These are phyloP conservation scores for Calliopsis andreniformis DNA, from an alignment of 1,140 invertebrate species.

Conservation along the genomic window DNA sequence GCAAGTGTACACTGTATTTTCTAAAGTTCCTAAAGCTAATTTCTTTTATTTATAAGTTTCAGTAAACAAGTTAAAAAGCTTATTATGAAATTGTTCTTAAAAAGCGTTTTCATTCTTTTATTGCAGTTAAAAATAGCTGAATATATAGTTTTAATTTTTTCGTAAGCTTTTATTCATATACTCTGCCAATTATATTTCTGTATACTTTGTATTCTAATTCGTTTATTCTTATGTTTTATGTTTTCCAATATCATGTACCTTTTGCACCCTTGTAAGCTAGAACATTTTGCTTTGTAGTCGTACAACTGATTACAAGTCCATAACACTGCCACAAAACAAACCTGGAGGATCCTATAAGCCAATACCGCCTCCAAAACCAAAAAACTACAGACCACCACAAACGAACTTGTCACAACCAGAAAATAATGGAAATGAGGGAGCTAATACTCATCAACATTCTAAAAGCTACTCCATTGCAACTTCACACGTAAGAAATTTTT, in stretches of 20 bases:
- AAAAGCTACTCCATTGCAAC: slow-evolving; percentile 81
- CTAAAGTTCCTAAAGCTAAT: too few relatives aligned
- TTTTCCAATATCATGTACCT: background rate
- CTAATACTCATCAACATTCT: slow-evolving; percentile 79
- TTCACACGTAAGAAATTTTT: slow-evolving; percentile 78
- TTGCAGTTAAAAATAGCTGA: background rate
- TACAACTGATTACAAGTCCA: slow-evolving; percentile 76
- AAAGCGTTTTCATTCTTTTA: background rate
- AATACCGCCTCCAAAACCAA: slow-evolving; percentile 94
- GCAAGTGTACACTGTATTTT: background rate
- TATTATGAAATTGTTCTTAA: background rate
- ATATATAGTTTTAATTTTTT: background rate
- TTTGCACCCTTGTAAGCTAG: slow-evolving; percentile 66
- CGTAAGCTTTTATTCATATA: background rate
- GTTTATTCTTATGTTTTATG: background rate
- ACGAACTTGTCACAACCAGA: slow-evolving; percentile 71
- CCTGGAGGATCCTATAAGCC: slow-evolving; percentile 89
- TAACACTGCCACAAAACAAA: slow-evolving; percentile 77
- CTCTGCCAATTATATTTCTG: background rate
- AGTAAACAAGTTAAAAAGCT: background rate
- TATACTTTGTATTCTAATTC: background rate
- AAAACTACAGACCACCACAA: slow-evolving; percentile 92
- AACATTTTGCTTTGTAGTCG: slow-evolving; percentile 73
- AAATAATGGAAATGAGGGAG: slow-evolving; percentile 68
- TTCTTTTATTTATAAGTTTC: too few relatives aligned